Evolutionary conservation across 2,888 invertebrate genomes (phyloP), one percentile per base, ranked within the genome.

Genomic region (Clunio marinus): DNA sequence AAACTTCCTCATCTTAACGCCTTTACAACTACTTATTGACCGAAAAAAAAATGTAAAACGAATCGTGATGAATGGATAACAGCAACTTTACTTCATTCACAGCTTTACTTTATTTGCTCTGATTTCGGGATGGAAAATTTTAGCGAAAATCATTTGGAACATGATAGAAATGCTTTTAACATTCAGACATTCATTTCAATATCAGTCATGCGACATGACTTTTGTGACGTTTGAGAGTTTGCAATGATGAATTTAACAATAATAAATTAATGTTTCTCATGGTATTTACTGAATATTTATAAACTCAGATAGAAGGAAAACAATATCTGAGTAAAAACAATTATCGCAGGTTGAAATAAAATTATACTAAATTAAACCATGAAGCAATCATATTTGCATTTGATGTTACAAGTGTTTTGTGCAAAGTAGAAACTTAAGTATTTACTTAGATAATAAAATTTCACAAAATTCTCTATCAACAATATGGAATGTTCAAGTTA

Each of bases 361-460:
- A n/a, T n/a, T n/a, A n/a, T n/a, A n/a, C n/a, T n/a, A n/a, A n/a
- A n/a, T n/a, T n/a, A n/a, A n/a, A n/a, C n/a, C n/a, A n/a, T 51
- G 22, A 51, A 22, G 51, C 51, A 51, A 51, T 51, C 51, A 51
- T n/a, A 51, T 51, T 51, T 51, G 51, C 51, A 51, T 51, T 51
- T 17, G 5, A 7, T 22, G 22, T 51, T 51, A 22, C 51, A 22
- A 17, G n/a, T n/a, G n/a, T n/a, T n/a, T n/a, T n/a, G n/a, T n/a
- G n/a, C n/a, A n/a, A n/a, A n/a, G n/a, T n/a, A n/a, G n/a, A n/a
- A 17, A 51, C 51, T 41, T 41, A 22, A n/a, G 7, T 51, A 22
- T 20, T 41, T 7, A 15, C 15, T 41, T 41, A 41, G 10, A 41
- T 41, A 41, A 41, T 51, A 22, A 51, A n/a, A 51, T 20, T n/a